Conservation (phyloP, 2,888 invertebrate species). For the Harpalus rufipes region DNA sequence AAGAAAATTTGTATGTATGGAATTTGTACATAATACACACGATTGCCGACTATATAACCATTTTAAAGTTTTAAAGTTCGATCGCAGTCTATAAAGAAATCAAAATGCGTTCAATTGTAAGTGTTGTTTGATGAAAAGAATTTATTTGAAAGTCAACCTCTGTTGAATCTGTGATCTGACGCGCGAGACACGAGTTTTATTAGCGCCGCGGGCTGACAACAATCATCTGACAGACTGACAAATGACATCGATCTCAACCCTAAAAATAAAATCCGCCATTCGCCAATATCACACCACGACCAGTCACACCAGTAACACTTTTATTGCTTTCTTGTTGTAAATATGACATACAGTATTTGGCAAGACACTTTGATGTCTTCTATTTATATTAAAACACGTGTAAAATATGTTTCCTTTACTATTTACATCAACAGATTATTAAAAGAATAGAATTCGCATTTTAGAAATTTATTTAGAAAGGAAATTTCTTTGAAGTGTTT, state of each 20-base stretch:
- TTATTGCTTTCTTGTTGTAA: neutral
- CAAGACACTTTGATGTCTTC: neutral
- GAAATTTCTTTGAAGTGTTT: slow-evolving; percentile 36
- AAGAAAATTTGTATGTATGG: too few species aligned
- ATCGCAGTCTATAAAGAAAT: too few species aligned
- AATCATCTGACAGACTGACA: slow-evolving; percentile 53
- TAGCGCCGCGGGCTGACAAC: neutral
- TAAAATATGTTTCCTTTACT: slow-evolving; percentile 42
- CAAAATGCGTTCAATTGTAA: neutral
- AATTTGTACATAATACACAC: too few species aligned
- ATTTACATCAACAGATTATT: slow-evolving; percentile 13
- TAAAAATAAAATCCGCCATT: slow-evolving; percentile 46
- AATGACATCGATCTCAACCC: slow-evolving; percentile 59
- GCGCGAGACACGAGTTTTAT: neutral
- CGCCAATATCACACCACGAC: slow-evolving; percentile 18
- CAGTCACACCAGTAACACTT: neutral
- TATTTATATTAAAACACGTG: slow-evolving; percentile 11
- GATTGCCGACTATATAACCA: too few species aligned
- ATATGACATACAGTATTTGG: slow-evolving; percentile 3
- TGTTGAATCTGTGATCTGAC: neutral
- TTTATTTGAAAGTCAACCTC: neutral
- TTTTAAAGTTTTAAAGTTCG: too few species aligned
- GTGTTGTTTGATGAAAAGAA: neutral
- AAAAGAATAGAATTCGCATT: neutral
- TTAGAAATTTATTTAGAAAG: slow-evolving; percentile 1